Evolutionary conservation across 2,797 vertebrate genomes (phyloP).

Genomic region (Parauchenoglanis ngamensis): DNA sequence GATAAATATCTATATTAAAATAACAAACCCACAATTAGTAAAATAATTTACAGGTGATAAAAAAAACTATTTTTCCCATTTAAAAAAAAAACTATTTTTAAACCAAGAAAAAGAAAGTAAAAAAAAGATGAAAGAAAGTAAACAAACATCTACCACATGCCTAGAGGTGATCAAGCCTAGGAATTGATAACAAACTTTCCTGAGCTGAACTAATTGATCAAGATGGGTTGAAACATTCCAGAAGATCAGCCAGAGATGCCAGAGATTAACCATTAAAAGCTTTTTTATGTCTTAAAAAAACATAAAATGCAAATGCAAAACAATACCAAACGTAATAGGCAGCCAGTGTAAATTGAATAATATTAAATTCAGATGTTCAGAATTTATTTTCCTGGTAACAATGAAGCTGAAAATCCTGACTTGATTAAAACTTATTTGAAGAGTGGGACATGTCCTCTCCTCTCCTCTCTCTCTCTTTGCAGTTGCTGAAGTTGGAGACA

Average conservation of each 20-base stretch:
- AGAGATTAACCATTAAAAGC: too few species aligned
- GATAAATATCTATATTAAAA: background rate
- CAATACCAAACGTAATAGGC: background rate
- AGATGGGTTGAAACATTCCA: too few species aligned
- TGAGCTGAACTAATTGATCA: background rate
- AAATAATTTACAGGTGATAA: background rate
- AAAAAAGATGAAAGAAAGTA: too few species aligned
- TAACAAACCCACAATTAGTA: background rate
- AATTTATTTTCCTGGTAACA: background rate
- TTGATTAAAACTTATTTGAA: background rate
- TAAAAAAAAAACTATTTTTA: too few species aligned
- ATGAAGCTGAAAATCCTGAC: background rate
- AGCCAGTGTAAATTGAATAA: background rate
- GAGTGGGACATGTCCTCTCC: background rate
- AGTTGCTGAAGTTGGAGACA: constrained; percentile 76
- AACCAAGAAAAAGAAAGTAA: too few species aligned
- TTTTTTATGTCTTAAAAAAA: background rate
- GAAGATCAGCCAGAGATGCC: background rate
- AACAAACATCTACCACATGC: too few species aligned
- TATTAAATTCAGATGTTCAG: background rate
- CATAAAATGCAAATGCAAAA: too few species aligned
- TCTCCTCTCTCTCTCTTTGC: background rate
- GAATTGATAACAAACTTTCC: too few species aligned
- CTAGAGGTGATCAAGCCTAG: too few species aligned
- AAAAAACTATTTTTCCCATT: too few species aligned